phyloP scores from a whole-genome alignment of 1,140 invertebrate species.

The Hirudo medicinalis region DNA sequence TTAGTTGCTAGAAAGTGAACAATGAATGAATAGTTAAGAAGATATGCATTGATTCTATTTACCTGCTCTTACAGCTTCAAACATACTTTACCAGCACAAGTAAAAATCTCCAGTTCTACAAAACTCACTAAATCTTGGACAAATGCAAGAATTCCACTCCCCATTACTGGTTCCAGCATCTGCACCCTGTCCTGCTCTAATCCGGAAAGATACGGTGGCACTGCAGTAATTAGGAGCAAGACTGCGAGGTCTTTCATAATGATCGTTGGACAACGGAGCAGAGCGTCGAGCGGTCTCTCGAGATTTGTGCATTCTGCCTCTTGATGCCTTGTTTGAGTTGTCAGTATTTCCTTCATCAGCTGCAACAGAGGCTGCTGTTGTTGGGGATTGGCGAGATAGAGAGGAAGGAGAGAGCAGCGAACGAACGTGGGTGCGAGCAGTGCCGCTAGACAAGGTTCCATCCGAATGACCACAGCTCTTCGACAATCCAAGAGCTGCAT shows the following conservation, averaged over 20 bases:
- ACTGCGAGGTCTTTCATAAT: background rate
- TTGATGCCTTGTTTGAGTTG: background rate
- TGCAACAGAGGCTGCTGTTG: background rate
- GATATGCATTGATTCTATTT: no score
- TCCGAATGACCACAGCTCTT: slow-evolving; percentile 10
- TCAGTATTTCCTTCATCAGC: background rate
- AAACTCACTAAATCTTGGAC: slow-evolving; percentile 13
- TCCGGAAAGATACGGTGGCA: background rate
- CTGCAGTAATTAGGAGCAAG: background rate
- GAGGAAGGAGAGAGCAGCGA: background rate
- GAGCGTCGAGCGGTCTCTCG: background rate
- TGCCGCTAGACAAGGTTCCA: background rate
- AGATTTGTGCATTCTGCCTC: background rate
- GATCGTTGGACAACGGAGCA: background rate
- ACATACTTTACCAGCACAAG: no score
- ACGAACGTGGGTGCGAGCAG: background rate
- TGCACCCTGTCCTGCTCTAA: slow-evolving; percentile 2
- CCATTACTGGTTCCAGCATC: background rate
- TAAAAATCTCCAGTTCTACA: background rate
- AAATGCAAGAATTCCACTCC: slow-evolving; percentile 2
- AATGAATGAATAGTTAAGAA: no score
- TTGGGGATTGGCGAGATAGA: background rate
- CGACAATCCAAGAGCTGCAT: slow-evolving; percentile 1
- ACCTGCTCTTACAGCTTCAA: no score
- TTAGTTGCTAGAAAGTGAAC: no score